Conservation (phyloP, 2,888 invertebrate genomes). For the Erynnis tages region DNA sequence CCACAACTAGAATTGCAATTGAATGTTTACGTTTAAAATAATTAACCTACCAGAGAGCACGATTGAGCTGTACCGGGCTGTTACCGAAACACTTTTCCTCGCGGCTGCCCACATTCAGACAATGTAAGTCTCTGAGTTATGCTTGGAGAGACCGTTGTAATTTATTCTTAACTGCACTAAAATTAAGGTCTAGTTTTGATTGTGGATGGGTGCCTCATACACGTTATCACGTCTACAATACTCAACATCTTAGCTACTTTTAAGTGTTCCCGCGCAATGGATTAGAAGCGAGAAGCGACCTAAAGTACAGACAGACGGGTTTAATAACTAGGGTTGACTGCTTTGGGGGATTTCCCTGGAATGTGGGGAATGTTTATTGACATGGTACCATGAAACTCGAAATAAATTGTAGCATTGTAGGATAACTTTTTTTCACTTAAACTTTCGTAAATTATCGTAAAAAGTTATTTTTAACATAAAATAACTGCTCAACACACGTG, state of each 20-base stretch:
- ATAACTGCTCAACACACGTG: too few species aligned
- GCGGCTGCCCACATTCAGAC: conserved; percentile 38
- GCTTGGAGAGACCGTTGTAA: neutral
- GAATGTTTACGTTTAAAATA: conserved; percentile 6
- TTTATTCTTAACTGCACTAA: conserved; percentile 7
- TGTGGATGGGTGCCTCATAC: neutral
- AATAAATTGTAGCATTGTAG: too few species aligned
- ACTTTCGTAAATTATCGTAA: too few species aligned
- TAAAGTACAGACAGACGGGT: conserved; percentile 34
- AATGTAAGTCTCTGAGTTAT: conserved; percentile 36
- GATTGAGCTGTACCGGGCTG: conserved; percentile 7
- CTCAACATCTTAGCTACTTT: conserved; percentile 36
- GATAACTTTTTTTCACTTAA: too few species aligned
- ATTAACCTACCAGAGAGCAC: too few species aligned
- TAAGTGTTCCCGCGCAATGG: conserved; percentile 40
- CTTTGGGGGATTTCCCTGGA: too few species aligned
- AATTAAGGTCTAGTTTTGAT: conserved; percentile 18
- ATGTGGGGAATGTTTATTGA: too few species aligned
- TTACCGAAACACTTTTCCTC: conserved; percentile 17
- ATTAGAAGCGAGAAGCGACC: conserved; percentile 33
- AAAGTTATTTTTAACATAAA: too few species aligned
- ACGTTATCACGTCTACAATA: conserved; percentile 34
- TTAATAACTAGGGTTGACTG: too few species aligned
- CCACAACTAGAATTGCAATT: neutral
- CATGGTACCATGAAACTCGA: too few species aligned